Evolutionary conservation across 2,888 invertebrate genomes (phyloP), one percentile per base, ranked within the genome.

Genomic region (Caenorhabditis sinica): DNA sequence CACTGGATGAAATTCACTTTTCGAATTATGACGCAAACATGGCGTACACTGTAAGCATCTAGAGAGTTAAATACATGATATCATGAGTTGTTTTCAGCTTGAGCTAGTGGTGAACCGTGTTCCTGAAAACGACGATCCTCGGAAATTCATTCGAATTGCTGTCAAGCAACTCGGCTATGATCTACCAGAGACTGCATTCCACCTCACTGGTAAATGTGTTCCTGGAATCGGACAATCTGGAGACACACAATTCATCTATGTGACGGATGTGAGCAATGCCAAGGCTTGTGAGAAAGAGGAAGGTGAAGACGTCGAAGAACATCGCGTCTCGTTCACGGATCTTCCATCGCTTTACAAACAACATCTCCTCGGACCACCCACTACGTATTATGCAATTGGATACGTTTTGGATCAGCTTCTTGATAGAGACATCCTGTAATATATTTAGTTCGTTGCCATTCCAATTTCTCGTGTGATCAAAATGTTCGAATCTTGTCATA

Each of bases 21-120:
- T 66, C 73, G 17, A 53, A 76, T 23, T 81, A 87, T 17, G 86
- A 89, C 33, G 74, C 82, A n/a, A 63, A 73, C 15, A 61, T 74
- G 28, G 83, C 84, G 0, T 93, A 97, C 3, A 96, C 97, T 0
- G 79, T 83, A 30, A 71, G 60, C 9, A 13, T n/a, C n/a, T n/a
- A n/a, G 49, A 25, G 23, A 3, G 2, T 23, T 53, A 25, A 8
- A 8, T 17, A 49, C n/a, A 17, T 49, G 8, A n/a, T 2, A n/a
- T 49, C 49, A 45, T 45, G 2, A 25, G 23, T 13, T 15, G 20
- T 49, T 79, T 83, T 2, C 75, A 80, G 84, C 61, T 84, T 5
- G 84, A 83, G 66, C 71, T 80, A 0, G 65, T 60, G 1, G 61
- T 40, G 13, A 65, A 33, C 8, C 61, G 58, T 8, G 83, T 80